These are phyloP conservation scores for Lochmaea crataegi DNA, from an alignment of 2,888 invertebrate genomes.

Conservation along the genomic window DNA sequence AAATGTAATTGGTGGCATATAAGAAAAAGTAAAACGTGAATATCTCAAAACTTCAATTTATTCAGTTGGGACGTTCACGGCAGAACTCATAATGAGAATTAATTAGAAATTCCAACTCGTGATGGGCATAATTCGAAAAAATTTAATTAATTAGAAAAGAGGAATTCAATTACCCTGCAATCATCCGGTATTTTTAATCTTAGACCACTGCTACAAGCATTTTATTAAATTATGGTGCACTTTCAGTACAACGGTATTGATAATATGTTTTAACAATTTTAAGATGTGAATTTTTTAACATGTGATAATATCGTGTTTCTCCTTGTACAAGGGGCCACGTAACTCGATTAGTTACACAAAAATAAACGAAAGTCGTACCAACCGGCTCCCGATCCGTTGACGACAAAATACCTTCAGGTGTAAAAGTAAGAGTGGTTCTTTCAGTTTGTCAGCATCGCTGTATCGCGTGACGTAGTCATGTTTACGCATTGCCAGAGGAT, in stretches of 20 bases:
- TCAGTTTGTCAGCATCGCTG: constrained; percentile 15
- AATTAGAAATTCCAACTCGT: too few species aligned
- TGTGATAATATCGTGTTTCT: constrained; percentile 13
- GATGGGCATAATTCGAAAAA: too few species aligned
- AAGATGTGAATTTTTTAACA: not conserved
- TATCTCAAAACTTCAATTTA: too few species aligned
- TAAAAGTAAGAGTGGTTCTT: constrained; percentile 42
- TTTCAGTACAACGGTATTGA: too few species aligned
- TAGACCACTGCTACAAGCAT: not conserved
- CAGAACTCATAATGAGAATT: too few species aligned
- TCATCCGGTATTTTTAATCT: too few species aligned
- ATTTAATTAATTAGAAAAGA: too few species aligned
- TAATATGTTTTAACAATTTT: too few species aligned
- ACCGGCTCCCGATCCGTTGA: constrained; percentile 30
- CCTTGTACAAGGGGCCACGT: constrained; percentile 27
- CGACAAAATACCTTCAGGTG: constrained; percentile 35
- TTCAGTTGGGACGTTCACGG: too few species aligned
- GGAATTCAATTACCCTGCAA: too few species aligned
- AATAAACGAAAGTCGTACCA: constrained; percentile 42
- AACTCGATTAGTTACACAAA: constrained; percentile 35
- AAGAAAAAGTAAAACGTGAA: too few species aligned
- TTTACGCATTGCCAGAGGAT: constrained; percentile 32
- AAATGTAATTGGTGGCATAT: too few species aligned
- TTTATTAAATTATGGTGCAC: not conserved
- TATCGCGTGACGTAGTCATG: constrained; percentile 36